phyloP scores from a whole-genome alignment of 2,797 vertebrate genomes.

The Miichthys miiuy region DNA sequence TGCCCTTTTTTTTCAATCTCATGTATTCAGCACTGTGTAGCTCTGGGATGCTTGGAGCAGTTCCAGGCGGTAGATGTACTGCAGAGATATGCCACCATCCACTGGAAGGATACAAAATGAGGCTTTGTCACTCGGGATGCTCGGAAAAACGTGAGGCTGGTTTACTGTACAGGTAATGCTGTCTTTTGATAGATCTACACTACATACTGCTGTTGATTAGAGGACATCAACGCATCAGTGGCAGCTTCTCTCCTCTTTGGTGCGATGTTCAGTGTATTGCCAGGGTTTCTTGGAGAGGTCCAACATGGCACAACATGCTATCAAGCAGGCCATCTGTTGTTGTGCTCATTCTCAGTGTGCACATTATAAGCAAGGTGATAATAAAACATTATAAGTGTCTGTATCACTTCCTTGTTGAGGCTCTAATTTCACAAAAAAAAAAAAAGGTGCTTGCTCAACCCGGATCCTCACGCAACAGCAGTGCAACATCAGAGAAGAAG shows the following conservation, averaged over 20 bases:
- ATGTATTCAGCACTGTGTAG: not conserved
- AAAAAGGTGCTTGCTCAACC: not conserved
- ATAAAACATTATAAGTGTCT: constrained; percentile 7
- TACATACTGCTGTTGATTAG: not conserved
- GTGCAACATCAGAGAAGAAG: not conserved
- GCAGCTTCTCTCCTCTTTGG: constrained; percentile 8
- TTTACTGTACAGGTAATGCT: not conserved
- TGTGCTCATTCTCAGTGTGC: constrained; percentile 23
- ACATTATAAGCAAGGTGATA: constrained; percentile 25
- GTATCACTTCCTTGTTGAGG: not conserved
- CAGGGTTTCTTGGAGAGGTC: constrained; percentile 59
- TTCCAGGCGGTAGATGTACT: constrained; percentile 22
- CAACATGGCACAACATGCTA: constrained; percentile 53
- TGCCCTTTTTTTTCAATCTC: not conserved
- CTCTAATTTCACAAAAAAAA: not conserved
- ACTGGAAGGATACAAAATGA: constrained; percentile 12
- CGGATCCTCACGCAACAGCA: not conserved
- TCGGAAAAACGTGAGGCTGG: constrained; percentile 7
- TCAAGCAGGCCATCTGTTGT: constrained; percentile 71
- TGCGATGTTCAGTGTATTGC: constrained; percentile 27
- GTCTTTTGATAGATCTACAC: not conserved
- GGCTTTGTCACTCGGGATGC: not conserved
- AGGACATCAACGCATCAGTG: not conserved
- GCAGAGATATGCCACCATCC: constrained; percentile 7
- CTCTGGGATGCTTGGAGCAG: constrained; percentile 24